A percentile compares a stretch with the other conserved stretches of the same genome.
phyloP scores from a whole-genome alignment of 2,797 vertebrate species.

The Phalloptychus januarius region DNA sequence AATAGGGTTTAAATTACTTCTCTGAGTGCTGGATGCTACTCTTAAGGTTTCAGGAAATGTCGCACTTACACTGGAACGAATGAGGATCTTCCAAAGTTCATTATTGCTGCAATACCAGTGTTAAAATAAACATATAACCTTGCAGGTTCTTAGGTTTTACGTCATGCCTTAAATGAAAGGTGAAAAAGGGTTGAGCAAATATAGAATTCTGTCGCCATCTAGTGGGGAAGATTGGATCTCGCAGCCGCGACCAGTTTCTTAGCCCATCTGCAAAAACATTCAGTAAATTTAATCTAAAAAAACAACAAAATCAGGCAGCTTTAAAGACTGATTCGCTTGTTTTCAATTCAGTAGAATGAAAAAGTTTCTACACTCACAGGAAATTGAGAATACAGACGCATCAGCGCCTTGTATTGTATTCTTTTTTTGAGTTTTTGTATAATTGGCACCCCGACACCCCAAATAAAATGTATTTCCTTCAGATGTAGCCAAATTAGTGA shows the following conservation, averaged over 20 bases:
- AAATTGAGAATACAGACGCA: neutral
- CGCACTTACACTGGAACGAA: neutral
- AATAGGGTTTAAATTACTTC: too few relatives aligned
- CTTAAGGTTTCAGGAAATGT: neutral
- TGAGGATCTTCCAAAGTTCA: neutral
- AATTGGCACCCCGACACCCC: neutral
- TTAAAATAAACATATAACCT: neutral
- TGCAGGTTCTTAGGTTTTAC: neutral
- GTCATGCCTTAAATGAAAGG: neutral
- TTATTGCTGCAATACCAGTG: neutral
- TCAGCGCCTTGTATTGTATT: neutral
- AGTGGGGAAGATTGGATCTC: slow-evolving; percentile 22
- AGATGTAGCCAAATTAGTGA: neutral
- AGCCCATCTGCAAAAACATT: neutral
- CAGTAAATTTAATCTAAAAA: neutral
- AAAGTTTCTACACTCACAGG: neutral
- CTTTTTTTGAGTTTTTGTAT: neutral
- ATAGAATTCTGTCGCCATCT: slow-evolving; percentile 52
- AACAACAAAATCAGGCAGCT: neutral
- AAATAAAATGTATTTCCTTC: neutral
- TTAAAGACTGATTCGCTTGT: neutral
- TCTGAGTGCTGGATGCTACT: too few relatives aligned
- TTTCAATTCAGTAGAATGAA: neutral
- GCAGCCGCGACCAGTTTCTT: neutral
- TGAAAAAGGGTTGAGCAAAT: neutral